These are phyloP conservation scores for Andricus quercusramuli DNA, from an alignment of 2,888 invertebrate genomes.

Conservation along the genomic window DNA sequence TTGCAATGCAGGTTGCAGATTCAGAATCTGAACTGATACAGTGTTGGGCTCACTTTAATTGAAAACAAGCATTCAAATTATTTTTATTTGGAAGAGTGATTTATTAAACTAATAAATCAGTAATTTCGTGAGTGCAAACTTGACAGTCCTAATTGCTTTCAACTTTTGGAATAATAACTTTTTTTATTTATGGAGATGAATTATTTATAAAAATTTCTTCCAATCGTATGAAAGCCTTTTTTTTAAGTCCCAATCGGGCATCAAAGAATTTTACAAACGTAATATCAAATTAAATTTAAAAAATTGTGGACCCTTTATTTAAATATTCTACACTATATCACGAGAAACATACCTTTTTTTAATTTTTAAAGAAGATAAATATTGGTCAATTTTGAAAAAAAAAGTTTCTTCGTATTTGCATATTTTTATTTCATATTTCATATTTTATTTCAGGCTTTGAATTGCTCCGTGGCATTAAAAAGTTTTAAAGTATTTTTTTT, in stretches of 20 bases:
- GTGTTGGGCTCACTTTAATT: slow-evolving; percentile 6
- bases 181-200: not conserved
- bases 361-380: not conserved
- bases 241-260: not conserved
- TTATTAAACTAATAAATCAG: slow-evolving; percentile 10
- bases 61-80: slow-evolving; percentile 27
- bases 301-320: not conserved
- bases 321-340: not conserved
- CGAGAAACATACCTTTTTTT: not conserved
- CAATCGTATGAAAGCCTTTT: not conserved
- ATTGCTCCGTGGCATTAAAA: too few relatives aligned
- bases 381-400: not conserved
- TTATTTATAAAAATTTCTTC: not conserved
- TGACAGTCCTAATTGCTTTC: slow-evolving; percentile 17
- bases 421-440: too few relatives aligned
- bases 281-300: not conserved
- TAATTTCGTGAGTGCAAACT: slow-evolving; percentile 10
- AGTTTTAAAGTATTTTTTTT: too few relatives aligned
- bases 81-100: not conserved
- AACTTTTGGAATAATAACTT: not conserved
- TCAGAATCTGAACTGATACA: not conserved
- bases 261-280: not conserved
- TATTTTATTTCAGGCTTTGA: too few relatives aligned
- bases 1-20: slow-evolving; percentile 27
- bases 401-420: too few relatives aligned